Conservation (phyloP, 2,888 invertebrate genomes). For the Tinea trinotella region DNA sequence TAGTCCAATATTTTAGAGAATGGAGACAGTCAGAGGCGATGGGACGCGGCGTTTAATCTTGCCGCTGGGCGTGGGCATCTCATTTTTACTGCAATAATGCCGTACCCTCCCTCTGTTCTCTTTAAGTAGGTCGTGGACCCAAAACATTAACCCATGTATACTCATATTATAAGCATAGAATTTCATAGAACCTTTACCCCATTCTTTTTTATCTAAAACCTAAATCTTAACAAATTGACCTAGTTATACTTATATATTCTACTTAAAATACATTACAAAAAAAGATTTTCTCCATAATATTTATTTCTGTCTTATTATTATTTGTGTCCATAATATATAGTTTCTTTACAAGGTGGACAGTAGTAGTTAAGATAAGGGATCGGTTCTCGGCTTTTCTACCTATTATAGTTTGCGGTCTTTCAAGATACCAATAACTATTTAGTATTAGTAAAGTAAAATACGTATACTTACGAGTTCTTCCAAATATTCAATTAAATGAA, state of each 20-base stretch:
- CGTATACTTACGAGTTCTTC: no score
- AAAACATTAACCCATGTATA: conserved; percentile 13
- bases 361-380: not conserved
- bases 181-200: not conserved
- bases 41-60: conserved; percentile 42
- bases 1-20: conserved; percentile 46
- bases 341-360: not conserved
- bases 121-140: conserved; percentile 14
- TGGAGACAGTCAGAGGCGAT: conserved; percentile 37
- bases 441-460: no score
- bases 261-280: no score
- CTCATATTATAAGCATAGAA: not conserved
- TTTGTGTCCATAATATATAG: no score
- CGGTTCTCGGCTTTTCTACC: not conserved
- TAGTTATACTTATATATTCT: no score
- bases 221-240: no score
- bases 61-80: conserved; percentile 35
- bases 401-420: not conserved
- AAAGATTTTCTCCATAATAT: no score
- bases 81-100: conserved; percentile 33
- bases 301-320: no score
- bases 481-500: no score
- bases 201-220: conserved; percentile 2
- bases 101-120: conserved; percentile 7
- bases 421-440: not conserved